A percentile compares a stretch with the other conserved stretches of the same genome.
Evolutionary conservation across 2,113 vertebrate genomes (phyloP).

Genomic region (Actenoides lindsayi): DNA sequence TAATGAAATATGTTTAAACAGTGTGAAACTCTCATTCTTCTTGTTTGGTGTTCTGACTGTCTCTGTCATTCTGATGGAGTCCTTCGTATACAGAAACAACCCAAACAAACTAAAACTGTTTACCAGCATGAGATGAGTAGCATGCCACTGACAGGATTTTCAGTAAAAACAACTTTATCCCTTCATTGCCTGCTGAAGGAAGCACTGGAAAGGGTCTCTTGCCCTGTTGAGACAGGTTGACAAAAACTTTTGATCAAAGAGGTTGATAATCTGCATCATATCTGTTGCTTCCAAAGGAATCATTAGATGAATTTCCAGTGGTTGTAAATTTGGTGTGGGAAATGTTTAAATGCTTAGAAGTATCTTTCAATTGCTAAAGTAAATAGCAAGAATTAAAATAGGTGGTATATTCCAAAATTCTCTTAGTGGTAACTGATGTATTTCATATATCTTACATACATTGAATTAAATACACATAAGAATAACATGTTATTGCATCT

Average conservation of each 20-base stretch:
- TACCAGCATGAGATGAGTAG: not conserved
- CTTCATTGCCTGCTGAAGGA: not conserved
- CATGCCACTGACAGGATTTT: not conserved
- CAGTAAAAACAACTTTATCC: not conserved
- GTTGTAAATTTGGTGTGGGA: rapidly evolving
- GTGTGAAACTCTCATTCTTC: not conserved
- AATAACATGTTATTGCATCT: not conserved
- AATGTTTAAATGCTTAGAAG: not conserved
- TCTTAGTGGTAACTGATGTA: not conserved
- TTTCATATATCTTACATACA: not conserved
- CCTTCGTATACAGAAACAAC: not conserved
- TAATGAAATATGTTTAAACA: not conserved
- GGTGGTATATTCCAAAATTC: not conserved
- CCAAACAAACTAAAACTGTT: not conserved
- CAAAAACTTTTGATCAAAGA: not conserved
- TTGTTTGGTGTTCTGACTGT: not conserved
- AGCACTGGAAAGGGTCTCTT: not conserved
- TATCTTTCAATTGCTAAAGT: not conserved
- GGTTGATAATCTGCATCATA: not conserved
- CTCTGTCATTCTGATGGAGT: not conserved
- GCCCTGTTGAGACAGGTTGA: not conserved
- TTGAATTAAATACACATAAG: not conserved
- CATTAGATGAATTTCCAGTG: not conserved
- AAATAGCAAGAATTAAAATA: not conserved
- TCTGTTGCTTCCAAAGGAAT: not conserved